Conservation (phyloP, 2,888 invertebrate genomes). For the Pharmacophagus antenor region DNA sequence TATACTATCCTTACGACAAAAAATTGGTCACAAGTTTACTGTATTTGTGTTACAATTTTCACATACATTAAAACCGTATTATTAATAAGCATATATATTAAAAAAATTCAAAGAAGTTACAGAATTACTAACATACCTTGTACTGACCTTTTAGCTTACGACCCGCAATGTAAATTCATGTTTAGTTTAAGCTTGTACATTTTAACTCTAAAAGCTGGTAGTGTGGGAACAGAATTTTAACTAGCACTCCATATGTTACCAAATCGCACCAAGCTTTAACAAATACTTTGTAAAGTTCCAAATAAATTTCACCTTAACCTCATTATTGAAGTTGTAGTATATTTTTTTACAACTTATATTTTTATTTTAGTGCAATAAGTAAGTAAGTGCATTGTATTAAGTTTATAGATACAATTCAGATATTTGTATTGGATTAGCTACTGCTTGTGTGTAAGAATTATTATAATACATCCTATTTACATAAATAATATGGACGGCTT, state of each 20-base stretch:
- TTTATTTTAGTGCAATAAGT: slow-evolving; percentile 1
- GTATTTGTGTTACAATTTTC: not conserved
- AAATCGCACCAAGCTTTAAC: slow-evolving; percentile 16
- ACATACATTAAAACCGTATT: not conserved
- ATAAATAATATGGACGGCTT: not conserved
- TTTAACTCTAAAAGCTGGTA: slow-evolving; percentile 18
- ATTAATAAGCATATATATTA: not conserved
- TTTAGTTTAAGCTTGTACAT: slow-evolving; percentile 24
- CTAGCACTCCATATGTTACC: slow-evolving; percentile 28
- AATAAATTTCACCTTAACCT: slow-evolving; percentile 27
- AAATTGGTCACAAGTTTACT: not conserved
- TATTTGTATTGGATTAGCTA: not conserved
- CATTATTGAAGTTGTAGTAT: not conserved
- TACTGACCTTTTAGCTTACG: slow-evolving; percentile 26
- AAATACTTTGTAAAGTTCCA: slow-evolving; percentile 15
- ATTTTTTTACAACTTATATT: slow-evolving; percentile 5
- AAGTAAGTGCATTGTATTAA: not conserved
- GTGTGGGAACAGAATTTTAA: slow-evolving; percentile 32
- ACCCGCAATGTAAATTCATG: slow-evolving; percentile 17
- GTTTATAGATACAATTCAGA: not conserved
- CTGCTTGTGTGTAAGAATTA: not conserved
- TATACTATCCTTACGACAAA: not conserved
- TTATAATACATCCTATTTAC: not conserved
- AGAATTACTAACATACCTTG: slow-evolving; percentile 13
- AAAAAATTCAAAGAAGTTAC: slow-evolving; percentile 2